Evolutionary conservation across 2,888 invertebrate species (phyloP).

Genomic region (Parapristionchus giblindavisi): DNA sequence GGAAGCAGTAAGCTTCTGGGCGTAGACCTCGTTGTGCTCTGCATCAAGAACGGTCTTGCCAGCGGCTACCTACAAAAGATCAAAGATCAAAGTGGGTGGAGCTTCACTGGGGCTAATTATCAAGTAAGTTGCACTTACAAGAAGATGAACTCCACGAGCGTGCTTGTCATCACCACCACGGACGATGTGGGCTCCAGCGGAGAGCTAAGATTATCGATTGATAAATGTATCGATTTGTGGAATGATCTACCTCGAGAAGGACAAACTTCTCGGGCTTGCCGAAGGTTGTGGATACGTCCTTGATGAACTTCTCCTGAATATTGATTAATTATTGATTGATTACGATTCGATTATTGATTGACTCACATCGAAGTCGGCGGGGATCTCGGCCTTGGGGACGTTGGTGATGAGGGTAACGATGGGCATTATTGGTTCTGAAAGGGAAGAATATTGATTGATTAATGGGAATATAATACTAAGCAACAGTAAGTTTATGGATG

Average conservation of each 20-base stretch:
- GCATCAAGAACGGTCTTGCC: neutral
- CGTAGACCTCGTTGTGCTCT: conserved; percentile 5
- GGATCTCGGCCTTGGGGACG: conserved; percentile 12
- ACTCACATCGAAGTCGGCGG: conserved; percentile 23
- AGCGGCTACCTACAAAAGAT: conserved; percentile 18
- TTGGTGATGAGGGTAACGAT: conserved; percentile 17
- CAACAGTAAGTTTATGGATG: too few species aligned
- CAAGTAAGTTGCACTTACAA: too few species aligned
- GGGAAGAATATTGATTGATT: too few species aligned
- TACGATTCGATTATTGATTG: neutral
- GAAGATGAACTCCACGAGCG: neutral
- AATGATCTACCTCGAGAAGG: conserved; percentile 28
- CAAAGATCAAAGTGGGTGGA: too few species aligned
- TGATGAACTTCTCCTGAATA: conserved; percentile 16
- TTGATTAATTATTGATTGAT: neutral
- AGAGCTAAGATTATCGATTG: too few species aligned
- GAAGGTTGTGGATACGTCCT: neutral
- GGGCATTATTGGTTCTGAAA: conserved; percentile 21
- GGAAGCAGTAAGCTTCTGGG: conserved; percentile 14
- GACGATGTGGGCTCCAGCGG: conserved; percentile 12
- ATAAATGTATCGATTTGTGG: too few species aligned
- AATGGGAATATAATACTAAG: too few species aligned
- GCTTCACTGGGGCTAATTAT: too few species aligned
- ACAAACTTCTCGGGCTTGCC: conserved; percentile 10
- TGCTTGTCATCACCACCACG: conserved; percentile 25